A percentile compares a stretch with the other conserved stretches of the same genome.
Conservation (phyloP, 2,797 vertebrate species). For the Merluccius polli region DNA sequence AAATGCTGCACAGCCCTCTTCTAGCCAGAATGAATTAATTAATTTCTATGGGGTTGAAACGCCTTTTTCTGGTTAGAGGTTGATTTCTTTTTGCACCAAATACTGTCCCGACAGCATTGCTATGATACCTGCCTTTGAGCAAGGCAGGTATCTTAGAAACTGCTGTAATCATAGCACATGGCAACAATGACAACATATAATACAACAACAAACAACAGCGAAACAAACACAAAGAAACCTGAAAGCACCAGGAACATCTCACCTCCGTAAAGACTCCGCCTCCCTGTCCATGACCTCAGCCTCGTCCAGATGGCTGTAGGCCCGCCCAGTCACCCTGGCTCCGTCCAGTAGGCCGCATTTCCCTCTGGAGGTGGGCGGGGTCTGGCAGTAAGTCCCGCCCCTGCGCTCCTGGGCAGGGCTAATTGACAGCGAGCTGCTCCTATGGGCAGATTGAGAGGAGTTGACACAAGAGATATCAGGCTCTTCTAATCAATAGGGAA, state of each 20-base stretch:
- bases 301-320: constrained; percentile 76
- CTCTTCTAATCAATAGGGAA: neutral
- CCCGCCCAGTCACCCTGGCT: constrained; percentile 53
- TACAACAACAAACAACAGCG: neutral
- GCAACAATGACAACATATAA: neutral
- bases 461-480: neutral
- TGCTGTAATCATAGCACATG: neutral
- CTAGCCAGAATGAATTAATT: too few species aligned
- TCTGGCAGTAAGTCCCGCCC: constrained; percentile 62
- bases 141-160: neutral
- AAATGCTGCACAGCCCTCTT: too few species aligned
- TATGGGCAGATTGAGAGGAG: constrained; percentile 34
- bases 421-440: constrained; percentile 69
- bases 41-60: too few species aligned
- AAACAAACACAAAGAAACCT: neutral
- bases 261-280: constrained; percentile 63
- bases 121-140: too few species aligned
- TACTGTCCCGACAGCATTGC: too few species aligned
- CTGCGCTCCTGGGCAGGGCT: constrained; percentile 64
- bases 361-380: constrained; percentile 68
- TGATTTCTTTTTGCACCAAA: too few species aligned
- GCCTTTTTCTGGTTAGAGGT: too few species aligned
- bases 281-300: constrained; percentile 64
- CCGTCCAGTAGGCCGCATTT: constrained; percentile 66
- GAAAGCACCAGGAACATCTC: constrained; percentile 17